Evolutionary conservation across 2,797 vertebrate genomes (phyloP).

Genomic region (Tympanoctomys barrerae): DNA sequence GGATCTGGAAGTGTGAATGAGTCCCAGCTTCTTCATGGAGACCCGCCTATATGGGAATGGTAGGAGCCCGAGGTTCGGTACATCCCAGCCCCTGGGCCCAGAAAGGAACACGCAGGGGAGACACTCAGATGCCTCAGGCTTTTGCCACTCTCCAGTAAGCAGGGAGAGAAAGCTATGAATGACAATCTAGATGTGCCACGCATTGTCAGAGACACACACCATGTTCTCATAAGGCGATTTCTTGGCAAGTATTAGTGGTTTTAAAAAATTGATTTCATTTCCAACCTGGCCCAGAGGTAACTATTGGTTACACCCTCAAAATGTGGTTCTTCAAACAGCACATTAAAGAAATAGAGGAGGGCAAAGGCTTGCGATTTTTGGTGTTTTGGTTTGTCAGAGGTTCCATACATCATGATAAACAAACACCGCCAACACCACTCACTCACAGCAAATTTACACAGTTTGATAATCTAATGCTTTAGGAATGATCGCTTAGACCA

Average conservation of each 20-base stretch:
- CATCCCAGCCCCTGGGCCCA: background rate
- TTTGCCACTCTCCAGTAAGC: constrained; percentile 84
- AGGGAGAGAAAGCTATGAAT: constrained; percentile 82
- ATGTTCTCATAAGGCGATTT: constrained; percentile 94
- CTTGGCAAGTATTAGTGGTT: constrained; percentile 91
- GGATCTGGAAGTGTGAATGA: constrained; percentile 79
- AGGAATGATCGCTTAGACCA: constrained; percentile 84
- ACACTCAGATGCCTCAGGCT: constrained; percentile 80
- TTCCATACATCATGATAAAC: constrained; percentile 77
- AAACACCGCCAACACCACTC: constrained; percentile 84
- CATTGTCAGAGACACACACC: constrained; percentile 96
- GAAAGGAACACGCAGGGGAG: constrained; percentile 36
- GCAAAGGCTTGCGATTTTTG: constrained; percentile 84
- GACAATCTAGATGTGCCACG: constrained; percentile 90
- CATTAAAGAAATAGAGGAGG: constrained; percentile 89
- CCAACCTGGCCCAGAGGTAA: constrained; percentile 93
- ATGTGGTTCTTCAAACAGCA: constrained; percentile 75
- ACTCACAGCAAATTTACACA: constrained; percentile 83
- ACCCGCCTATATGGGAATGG: constrained; percentile 80
- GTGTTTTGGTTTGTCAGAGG: constrained; percentile 79
- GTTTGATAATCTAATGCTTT: constrained; percentile 86
- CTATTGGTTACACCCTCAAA: constrained; percentile 83
- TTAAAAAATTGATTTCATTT: constrained; percentile 91
- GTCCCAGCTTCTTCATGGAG: constrained; percentile 87
- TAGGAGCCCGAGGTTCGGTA: constrained; percentile 82